Base-by-base conservation (phyloP, 2,888 invertebrate genomes). In the Caenorhabditis doughertyi region DNA sequence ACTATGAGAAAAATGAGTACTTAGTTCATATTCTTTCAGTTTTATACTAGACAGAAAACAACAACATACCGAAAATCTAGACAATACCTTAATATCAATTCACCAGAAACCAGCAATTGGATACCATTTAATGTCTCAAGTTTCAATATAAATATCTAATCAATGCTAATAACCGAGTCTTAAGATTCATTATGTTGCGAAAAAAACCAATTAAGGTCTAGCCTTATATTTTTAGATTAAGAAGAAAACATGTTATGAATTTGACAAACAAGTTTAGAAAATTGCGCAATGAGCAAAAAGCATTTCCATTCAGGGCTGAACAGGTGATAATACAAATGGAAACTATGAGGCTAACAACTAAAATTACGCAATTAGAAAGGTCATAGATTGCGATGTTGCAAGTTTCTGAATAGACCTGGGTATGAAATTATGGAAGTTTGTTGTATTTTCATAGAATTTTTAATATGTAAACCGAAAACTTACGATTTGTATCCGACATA, bases 161-260 rank as follows among this genome's bases (percentile, higher is more conserved):
- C 49, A 49, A 9, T 16, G n/a, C 44, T 51, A 25, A 51, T 51
- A 11, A 44, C 1, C 44, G 4, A 16, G 51, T 25, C 23, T 21
- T 51, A 44, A 27, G 44, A 42, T 44, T 16, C 44, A 44, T 42
- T 25, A 44, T 44, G 18, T 62, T 25, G 21, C 44, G 21, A n/a
- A 42, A 60, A 60, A 60, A 60, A 60, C 60, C 39, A 39, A 60
- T 60, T 39, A 39, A 8, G n/a, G 60, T 39, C 60, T 60, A 23
- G 39, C 1, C 23, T n/a, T 29, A 32, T 25, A 51, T 39, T 53
- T 51, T 21, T 39, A 60, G 35, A 39, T 5, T 32, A 56, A 32
- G 18, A 18, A 47, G 13, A 32, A 18, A 56, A 32, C 27, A 55
- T 55, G 16, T 55, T 56, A 8, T 47, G 18, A 11, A 18, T n/a